Conservation (phyloP, 2,113 vertebrate species). For the Microtus richardsoni region DNA sequence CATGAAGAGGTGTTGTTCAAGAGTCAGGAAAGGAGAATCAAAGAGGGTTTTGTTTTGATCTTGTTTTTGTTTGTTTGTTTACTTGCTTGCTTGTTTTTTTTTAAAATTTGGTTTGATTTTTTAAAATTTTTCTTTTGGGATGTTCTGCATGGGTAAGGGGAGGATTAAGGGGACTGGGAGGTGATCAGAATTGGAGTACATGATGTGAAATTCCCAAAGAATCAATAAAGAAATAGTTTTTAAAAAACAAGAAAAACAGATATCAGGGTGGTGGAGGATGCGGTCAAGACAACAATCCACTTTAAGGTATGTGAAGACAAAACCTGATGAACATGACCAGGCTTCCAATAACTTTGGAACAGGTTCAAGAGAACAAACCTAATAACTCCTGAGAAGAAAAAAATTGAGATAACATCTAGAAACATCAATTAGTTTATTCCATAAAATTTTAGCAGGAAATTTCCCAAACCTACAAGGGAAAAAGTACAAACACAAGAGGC, state of each 20-base stretch:
- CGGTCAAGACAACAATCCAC: too few relatives aligned
- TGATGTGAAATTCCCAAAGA: background rate
- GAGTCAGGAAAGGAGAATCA: background rate
- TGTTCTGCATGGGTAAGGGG: background rate
- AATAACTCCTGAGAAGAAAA: background rate
- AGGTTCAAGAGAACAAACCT: background rate
- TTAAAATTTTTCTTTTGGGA: background rate
- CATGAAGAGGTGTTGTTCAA: background rate
- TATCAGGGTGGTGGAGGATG: background rate
- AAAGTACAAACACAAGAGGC: background rate
- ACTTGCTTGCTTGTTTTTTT: background rate
- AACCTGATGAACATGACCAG: background rate
- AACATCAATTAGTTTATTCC: background rate
- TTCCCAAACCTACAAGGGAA: background rate
- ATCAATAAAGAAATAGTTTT: background rate
- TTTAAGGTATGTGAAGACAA: background rate
- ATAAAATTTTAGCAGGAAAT: background rate
- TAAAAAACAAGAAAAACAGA: background rate
- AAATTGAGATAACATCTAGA: background rate
- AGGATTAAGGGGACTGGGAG: background rate
- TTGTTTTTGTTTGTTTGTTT: background rate
- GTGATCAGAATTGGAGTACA: background rate
- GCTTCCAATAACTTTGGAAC: background rate
- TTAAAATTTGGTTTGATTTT: background rate
- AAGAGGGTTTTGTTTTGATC: background rate